phyloP scores from a whole-genome alignment of 2,888 invertebrate genomes.

The Euproctis similis region DNA sequence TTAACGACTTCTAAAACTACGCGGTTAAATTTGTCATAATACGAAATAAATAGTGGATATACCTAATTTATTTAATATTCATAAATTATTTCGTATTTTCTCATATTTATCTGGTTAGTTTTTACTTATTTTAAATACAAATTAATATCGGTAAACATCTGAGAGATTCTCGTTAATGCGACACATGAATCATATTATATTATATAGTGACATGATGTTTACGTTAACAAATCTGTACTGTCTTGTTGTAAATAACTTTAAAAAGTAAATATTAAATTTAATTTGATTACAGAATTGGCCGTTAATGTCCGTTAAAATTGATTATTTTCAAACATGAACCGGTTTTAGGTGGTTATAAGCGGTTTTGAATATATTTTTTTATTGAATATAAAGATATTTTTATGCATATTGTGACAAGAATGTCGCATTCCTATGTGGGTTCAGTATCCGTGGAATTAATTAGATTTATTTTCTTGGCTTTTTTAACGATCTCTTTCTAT shows the following conservation, averaged over 20 bases:
- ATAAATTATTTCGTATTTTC: slow-evolving; percentile 2
- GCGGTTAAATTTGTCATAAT: not conserved
- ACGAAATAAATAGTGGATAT: too few species aligned
- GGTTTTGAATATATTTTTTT: slow-evolving; percentile 8
- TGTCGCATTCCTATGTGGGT: slow-evolving; percentile 5
- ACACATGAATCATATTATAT: slow-evolving; percentile 5
- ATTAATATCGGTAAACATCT: slow-evolving; percentile 5
- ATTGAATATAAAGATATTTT: slow-evolving; percentile 8
- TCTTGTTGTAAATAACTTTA: slow-evolving; percentile 7
- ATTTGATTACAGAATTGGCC: slow-evolving; percentile 17
- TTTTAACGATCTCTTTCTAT: too few species aligned
- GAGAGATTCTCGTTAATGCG: slow-evolving; percentile 2
- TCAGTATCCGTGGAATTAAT: not conserved
- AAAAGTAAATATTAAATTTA: slow-evolving; percentile 15
- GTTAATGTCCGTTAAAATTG: slow-evolving; percentile 2
- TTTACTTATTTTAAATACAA: slow-evolving; percentile 12
- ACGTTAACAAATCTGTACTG: slow-evolving; percentile 13
- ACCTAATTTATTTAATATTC: slow-evolving; percentile 1
- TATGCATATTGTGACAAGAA: slow-evolving; percentile 10
- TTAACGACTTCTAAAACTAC: slow-evolving; percentile 1
- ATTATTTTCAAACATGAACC: slow-evolving; percentile 8
- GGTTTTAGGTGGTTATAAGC: slow-evolving; percentile 7
- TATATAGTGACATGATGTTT: slow-evolving; percentile 11
- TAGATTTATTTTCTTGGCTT: too few species aligned
- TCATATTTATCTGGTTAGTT: slow-evolving; percentile 7